Evolutionary conservation across 2,888 invertebrate genomes (phyloP).

Genomic region (Morpho deidamia): DNA sequence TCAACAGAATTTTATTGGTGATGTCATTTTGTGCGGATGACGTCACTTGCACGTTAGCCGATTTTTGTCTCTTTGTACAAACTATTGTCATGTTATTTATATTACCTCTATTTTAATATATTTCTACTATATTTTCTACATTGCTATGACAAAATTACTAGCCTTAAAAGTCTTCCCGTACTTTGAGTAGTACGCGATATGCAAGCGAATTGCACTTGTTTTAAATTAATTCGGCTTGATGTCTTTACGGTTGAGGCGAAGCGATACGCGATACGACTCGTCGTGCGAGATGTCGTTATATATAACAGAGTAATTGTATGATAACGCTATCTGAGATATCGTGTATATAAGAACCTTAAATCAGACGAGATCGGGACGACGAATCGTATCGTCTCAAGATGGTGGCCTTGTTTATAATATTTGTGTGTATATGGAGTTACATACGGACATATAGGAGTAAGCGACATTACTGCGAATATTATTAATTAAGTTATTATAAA

Average conservation of each 20-base stretch:
- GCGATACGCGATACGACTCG: slow-evolving; percentile 1
- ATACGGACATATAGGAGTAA: slow-evolving; percentile 49
- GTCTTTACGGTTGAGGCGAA: neutral
- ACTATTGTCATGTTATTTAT: no score
- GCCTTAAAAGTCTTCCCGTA: no score
- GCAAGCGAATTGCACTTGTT: no score
- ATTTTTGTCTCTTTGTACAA: no score
- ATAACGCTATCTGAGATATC: slow-evolving; percentile 9
- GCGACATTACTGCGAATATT: slow-evolving; percentile 69
- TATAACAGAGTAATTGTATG: neutral
- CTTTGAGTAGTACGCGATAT: no score
- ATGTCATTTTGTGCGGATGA: no score
- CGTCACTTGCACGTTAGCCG: no score
- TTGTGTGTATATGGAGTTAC: slow-evolving; percentile 42
- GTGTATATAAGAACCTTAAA: slow-evolving; percentile 11
- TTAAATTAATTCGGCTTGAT: neutral
- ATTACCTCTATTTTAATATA: no score
- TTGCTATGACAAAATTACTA: no score
- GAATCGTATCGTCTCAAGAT: slow-evolving; percentile 26
- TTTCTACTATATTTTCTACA: no score
- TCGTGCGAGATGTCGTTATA: slow-evolving; percentile 1
- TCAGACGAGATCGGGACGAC: neutral
- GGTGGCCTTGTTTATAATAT: slow-evolving; percentile 29
- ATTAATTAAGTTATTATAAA: slow-evolving; percentile 57
- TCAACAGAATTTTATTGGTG: no score